phyloP scores from a whole-genome alignment of 37 sponge, comb jelly and placozoan genomes.

The Ephydatia muelleri region DNA sequence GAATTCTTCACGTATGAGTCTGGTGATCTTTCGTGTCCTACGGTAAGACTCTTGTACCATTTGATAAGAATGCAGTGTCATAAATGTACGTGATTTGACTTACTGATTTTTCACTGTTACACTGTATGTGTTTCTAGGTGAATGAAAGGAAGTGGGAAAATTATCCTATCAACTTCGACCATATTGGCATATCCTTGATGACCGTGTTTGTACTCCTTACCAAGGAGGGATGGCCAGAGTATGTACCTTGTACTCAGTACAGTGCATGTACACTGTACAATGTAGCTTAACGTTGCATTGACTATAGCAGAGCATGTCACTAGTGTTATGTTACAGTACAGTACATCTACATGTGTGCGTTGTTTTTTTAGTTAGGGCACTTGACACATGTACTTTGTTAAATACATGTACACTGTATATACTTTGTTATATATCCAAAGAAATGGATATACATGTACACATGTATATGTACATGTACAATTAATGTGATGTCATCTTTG shows the following conservation, averaged over 20 bases:
- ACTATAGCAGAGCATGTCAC: not conserved
- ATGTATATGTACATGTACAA: not conserved
- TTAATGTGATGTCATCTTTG: not conserved
- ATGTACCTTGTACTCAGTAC: not conserved
- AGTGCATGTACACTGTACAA: not conserved
- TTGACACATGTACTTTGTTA: not conserved
- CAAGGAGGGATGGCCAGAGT: conserved; percentile 73
- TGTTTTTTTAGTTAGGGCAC: too few relatives aligned
- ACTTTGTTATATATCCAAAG: not conserved
- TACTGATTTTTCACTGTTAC: not conserved
- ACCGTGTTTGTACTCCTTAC: conserved; percentile 73
- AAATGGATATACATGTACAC: not conserved
- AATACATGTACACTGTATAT: conserved; percentile 51
- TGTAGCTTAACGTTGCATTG: not conserved
- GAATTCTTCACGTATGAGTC: conserved; percentile 42
- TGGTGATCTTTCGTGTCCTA: conserved; percentile 33
- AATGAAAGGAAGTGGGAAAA: conserved; percentile 49
- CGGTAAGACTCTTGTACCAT: conserved; percentile 15
- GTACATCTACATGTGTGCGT: too few relatives aligned
- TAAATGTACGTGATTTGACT: not conserved
- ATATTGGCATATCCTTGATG: conserved; percentile 53
- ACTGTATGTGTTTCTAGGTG: conserved; percentile 38
- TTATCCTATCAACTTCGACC: conserved; percentile 69
- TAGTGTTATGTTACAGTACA: too few relatives aligned
- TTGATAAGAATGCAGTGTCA: not conserved